phyloP scores from a whole-genome alignment of 2,888 invertebrate genomes.

The Poecilus cupreus region DNA sequence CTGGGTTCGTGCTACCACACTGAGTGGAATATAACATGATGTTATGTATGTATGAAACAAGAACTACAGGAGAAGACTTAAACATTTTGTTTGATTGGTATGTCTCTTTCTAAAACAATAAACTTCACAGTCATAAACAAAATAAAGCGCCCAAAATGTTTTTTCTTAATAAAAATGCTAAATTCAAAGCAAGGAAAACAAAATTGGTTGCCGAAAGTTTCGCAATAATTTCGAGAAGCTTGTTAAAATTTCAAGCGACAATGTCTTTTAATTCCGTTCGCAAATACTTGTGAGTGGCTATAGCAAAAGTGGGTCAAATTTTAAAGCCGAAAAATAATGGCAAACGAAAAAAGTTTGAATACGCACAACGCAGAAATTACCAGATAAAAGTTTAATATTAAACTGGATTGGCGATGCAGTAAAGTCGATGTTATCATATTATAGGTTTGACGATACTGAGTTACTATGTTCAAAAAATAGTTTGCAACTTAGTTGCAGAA shows the following conservation, averaged over 20 bases:
- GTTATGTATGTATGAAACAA: no score
- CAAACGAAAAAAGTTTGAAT: slow-evolving; percentile 25
- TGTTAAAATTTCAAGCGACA: not conserved
- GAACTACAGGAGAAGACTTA: no score
- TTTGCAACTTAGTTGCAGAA: no score
- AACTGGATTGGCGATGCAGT: not conserved
- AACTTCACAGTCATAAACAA: not conserved
- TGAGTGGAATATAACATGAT: no score
- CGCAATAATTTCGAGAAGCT: not conserved
- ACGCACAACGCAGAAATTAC: not conserved
- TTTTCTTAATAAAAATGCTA: not conserved
- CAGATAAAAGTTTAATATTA: slow-evolving; percentile 11
- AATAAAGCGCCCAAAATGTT: not conserved
- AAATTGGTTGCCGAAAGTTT: not conserved
- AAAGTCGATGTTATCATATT: no score
- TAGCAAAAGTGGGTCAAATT: slow-evolving; percentile 16
- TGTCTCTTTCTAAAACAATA: no score
- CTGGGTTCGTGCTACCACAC: no score
- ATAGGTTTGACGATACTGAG: no score
- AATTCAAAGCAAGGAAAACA: not conserved
- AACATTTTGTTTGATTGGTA: no score
- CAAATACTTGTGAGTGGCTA: not conserved
- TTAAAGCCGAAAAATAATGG: slow-evolving; percentile 14
- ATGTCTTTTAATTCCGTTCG: not conserved
- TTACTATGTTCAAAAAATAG: no score